A percentile compares a stretch with the other conserved stretches of the same genome.
Conservation (phyloP, 1,140 invertebrate genomes). For the Amphibalanus amphitrite region DNA sequence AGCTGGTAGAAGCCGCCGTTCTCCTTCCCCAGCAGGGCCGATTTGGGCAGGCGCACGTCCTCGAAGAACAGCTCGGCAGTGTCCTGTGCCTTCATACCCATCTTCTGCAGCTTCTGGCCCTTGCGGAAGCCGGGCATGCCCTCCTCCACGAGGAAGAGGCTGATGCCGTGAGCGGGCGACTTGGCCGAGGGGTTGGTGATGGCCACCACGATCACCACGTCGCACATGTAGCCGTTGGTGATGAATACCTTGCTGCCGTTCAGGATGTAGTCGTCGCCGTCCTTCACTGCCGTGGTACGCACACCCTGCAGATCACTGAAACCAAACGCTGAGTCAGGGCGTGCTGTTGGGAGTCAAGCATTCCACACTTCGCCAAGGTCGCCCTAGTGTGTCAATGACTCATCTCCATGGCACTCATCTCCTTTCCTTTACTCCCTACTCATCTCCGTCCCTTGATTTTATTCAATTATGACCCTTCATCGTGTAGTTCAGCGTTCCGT, state of each 20-base stretch:
- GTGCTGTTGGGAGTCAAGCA: no score
- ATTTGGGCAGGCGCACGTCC: constrained; percentile 30
- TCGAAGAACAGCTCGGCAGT: constrained; percentile 35
- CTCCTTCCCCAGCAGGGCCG: constrained; percentile 28
- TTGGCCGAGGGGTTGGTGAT: constrained; percentile 30
- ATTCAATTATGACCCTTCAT: no score
- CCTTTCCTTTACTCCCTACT: no score
- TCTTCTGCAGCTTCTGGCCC: constrained; percentile 30
- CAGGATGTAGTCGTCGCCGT: constrained; percentile 31
- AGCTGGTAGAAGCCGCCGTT: constrained; percentile 34
- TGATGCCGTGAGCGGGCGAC: constrained; percentile 30
- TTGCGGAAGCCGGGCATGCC: constrained; percentile 32
- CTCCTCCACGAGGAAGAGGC: constrained; percentile 31
- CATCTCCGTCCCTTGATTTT: no score
- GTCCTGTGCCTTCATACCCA: constrained; percentile 33
- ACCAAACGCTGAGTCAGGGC: no score
- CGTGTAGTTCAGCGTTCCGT: no score
- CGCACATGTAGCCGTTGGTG: constrained; percentile 31
- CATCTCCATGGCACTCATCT: no score
- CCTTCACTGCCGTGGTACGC: constrained; percentile 28
- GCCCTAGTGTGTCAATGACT: no score
- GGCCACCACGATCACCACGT: constrained; percentile 32
- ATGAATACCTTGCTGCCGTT: constrained; percentile 34
- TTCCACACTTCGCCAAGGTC: no score
- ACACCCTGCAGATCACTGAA: constrained; percentile 31